Conservation (phyloP, 1,140 invertebrate species). For the Popillia japonica region DNA sequence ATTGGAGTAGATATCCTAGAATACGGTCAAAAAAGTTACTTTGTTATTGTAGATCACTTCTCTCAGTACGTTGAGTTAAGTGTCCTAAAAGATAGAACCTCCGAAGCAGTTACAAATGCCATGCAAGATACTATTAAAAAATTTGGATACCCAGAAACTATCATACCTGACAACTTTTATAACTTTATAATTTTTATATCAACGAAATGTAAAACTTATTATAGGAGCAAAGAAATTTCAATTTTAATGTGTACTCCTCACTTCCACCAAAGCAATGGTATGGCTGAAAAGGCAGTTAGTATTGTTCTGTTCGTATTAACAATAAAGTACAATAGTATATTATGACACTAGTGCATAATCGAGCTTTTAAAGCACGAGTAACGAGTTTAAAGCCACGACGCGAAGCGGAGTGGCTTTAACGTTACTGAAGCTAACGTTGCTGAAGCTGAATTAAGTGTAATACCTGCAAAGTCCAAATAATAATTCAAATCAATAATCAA, state of each 20-base stretch:
- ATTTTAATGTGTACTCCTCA: slow-evolving; percentile 19
- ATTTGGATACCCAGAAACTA: slow-evolving; percentile 35
- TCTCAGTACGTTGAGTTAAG: slow-evolving; percentile 35
- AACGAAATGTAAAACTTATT: background rate
- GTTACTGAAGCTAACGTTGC: no score
- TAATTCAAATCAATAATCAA: no score
- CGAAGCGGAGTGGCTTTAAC: no score
- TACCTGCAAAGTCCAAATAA: no score
- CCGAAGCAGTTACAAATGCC: slow-evolving; percentile 4
- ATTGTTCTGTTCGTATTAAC: no score
- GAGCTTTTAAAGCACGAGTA: no score
- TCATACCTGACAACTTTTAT: slow-evolving; percentile 37
- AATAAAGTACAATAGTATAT: no score
- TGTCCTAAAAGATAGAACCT: slow-evolving; percentile 21
- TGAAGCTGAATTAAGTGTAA: no score
- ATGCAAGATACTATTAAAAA: slow-evolving; percentile 33
- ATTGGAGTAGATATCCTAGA: background rate
- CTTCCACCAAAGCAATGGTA: slow-evolving; percentile 22
- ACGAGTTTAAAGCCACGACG: no score
- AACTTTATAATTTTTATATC: slow-evolving; percentile 38
- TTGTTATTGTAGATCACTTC: slow-evolving; percentile 35
- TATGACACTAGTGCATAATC: no score
- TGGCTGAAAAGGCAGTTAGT: slow-evolving; percentile 38
- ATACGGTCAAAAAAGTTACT: background rate
- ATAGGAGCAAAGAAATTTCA: background rate